Percentiles rank a stretch among this genome's conserved stretches.
These are phyloP conservation scores for Malurus splendens DNA, from an alignment of 2,797 vertebrate species.

Conservation along the genomic window DNA sequence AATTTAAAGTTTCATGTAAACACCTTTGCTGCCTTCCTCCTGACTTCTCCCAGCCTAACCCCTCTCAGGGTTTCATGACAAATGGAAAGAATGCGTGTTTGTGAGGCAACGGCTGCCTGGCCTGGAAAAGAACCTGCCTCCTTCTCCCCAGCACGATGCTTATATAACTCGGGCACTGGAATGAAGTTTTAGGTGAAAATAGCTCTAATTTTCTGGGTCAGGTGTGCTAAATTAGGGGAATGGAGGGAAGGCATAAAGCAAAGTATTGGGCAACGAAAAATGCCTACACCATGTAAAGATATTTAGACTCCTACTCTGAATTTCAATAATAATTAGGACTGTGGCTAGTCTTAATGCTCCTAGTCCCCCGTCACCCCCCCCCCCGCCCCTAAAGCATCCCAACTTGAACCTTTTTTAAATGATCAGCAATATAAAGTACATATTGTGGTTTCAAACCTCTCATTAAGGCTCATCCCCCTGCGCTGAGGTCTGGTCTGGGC, in stretches of 20 bases:
- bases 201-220: background rate
- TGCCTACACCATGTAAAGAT: background rate
- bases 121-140: background rate
- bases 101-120: background rate
- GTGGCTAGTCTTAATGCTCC: constrained; percentile 14
- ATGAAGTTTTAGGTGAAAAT: background rate
- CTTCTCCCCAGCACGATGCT: background rate
- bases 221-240: background rate
- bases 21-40: constrained; percentile 34
- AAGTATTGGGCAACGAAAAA: background rate
- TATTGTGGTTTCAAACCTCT: constrained; percentile 51
- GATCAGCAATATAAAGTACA: constrained; percentile 44
- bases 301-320: background rate
- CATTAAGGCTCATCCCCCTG: constrained; percentile 37
- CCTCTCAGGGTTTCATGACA: constrained; percentile 32
- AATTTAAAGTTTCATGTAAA: constrained; percentile 60
- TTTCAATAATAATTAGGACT: constrained; percentile 47
- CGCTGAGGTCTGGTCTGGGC: constrained; percentile 15
- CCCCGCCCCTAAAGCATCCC: background rate
- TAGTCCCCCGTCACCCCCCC: background rate
- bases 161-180: background rate
- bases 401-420: constrained; percentile 13
- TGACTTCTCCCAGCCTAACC: constrained; percentile 52
- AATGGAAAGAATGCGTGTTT: constrained; percentile 32
- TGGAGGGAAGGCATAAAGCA: background rate